phyloP scores from a whole-genome alignment of 1,140 invertebrate genomes.

The Rhopalosiphum maidis region DNA sequence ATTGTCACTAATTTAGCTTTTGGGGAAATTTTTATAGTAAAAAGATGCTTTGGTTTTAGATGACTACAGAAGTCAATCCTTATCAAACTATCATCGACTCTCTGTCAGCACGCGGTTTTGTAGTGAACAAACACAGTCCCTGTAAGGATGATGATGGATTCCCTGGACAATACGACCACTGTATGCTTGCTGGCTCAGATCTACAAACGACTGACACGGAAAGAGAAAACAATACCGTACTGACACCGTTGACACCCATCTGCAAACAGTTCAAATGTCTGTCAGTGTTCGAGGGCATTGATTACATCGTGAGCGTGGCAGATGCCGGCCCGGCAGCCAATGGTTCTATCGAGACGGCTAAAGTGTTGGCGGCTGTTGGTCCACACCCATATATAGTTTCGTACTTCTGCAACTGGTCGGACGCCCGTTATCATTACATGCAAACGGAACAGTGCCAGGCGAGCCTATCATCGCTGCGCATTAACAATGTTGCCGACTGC shows the following conservation, averaged over 20 bases:
- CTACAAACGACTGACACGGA: background rate
- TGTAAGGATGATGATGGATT: background rate
- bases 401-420: background rate
- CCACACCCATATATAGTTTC: background rate
- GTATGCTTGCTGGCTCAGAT: accelerated
- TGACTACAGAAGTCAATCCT: background rate
- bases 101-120: background rate
- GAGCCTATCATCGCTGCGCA: background rate
- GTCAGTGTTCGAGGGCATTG: background rate
- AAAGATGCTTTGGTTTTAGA: background rate
- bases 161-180: background rate
- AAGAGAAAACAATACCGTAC: background rate
- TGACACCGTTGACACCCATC: background rate
- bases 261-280: background rate
- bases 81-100: background rate
- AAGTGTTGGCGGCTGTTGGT: background rate
- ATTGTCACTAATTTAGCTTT: background rate
- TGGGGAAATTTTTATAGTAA: background rate
- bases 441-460: background rate
- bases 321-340: background rate
- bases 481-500: background rate
- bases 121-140: background rate
- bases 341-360: background rate
- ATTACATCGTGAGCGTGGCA: background rate
- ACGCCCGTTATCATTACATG: background rate